Conservation (phyloP, 2,113 vertebrate species). For the Microtus montanus region DNA sequence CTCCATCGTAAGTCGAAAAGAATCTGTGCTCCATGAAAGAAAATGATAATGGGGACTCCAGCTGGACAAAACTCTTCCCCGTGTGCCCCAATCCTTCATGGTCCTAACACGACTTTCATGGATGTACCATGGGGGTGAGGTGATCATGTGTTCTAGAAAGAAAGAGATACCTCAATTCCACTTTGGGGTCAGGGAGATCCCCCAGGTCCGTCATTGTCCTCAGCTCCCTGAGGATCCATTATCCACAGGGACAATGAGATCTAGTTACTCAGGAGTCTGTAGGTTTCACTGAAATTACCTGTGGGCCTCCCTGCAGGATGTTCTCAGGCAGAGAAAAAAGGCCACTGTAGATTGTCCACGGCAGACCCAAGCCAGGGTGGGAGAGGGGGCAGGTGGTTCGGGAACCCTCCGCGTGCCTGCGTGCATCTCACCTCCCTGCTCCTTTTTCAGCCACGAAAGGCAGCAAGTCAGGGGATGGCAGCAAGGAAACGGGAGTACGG, state of each 20-base stretch:
- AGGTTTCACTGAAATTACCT: conserved; percentile 37
- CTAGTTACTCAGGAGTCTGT: neutral
- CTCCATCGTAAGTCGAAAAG: neutral
- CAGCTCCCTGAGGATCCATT: neutral
- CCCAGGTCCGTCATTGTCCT: neutral
- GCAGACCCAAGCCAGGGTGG: neutral
- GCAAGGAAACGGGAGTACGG: neutral
- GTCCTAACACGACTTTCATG: neutral
- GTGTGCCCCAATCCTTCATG: neutral
- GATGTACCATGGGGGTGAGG: conserved; percentile 35
- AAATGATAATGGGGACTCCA: neutral
- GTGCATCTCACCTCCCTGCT: neutral
- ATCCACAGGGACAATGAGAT: conserved; percentile 29
- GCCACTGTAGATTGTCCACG: neutral
- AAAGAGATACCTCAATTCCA: neutral
- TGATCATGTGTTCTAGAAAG: conserved; percentile 20
- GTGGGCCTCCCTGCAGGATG: neutral
- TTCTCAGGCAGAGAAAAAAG: neutral
- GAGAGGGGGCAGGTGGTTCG: neutral
- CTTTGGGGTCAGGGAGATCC: neutral
- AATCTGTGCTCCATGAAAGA: neutral
- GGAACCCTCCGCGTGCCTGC: neutral
- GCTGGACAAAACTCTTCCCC: neutral
- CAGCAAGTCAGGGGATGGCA: neutral
- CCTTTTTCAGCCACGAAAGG: neutral